These are phyloP conservation scores for Pygmarrhopalites habei DNA, from an alignment of 1,140 invertebrate species.

Conservation along the genomic window DNA sequence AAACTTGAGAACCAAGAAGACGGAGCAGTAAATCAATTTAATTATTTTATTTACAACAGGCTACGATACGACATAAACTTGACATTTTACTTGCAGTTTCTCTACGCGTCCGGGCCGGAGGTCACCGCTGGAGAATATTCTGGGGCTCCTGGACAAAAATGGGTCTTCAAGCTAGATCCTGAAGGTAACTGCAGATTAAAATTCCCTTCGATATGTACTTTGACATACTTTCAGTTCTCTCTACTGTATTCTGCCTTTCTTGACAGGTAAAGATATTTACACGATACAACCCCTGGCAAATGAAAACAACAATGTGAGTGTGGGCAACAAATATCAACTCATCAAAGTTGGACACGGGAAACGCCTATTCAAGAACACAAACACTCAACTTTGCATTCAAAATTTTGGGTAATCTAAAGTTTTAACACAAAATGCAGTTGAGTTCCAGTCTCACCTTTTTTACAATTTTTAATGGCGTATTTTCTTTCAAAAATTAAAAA, in stretches of 20 bases:
- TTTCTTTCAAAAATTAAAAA: no score
- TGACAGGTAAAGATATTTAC: neutral
- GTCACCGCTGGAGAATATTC: neutral
- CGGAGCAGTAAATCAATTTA: constrained; percentile 3
- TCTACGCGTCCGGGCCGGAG: neutral
- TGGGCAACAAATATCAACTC: neutral
- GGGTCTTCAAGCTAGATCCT: neutral
- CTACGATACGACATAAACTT: neutral
- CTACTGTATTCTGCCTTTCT: no score
- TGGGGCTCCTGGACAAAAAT: constrained; percentile 6
- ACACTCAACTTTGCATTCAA: neutral
- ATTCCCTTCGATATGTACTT: no score
- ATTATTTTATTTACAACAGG: neutral
- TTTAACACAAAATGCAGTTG: no score
- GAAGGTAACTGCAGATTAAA: neutral
- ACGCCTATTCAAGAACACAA: neutral
- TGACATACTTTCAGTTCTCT: no score
- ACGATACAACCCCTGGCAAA: neutral
- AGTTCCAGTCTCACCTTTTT: no score
- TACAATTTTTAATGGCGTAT: no score
- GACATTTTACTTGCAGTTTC: no score
- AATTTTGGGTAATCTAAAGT: constrained; percentile 6
- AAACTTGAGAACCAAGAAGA: neutral
- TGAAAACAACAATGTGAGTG: constrained; percentile 1
- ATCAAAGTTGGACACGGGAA: constrained; percentile 7